Evolutionary conservation across 2,888 invertebrate species (phyloP).

Genomic region (Atherix ibis): DNA sequence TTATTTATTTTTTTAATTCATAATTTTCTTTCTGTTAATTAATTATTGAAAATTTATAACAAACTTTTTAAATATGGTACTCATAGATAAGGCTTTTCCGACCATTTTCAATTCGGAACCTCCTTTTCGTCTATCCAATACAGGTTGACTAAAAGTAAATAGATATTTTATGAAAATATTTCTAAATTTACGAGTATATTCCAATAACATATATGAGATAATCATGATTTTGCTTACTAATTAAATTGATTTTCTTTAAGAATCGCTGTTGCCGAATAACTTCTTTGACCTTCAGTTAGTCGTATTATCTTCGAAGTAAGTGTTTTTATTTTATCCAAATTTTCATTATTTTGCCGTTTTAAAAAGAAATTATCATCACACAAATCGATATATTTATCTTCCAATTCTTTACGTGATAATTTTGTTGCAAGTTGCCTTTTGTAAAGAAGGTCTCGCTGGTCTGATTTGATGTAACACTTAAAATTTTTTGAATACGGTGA

Average conservation of each 20-base stretch:
- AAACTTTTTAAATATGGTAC: too few relatives aligned
- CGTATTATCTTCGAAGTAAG: constrained; percentile 13
- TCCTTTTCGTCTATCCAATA: too few relatives aligned
- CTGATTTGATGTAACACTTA: constrained; percentile 11
- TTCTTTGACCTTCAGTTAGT: constrained; percentile 1
- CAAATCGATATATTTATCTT: constrained; percentile 13
- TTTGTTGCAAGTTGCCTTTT: constrained; percentile 11
- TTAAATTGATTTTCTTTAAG: constrained; percentile 7
- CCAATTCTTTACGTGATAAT: constrained; percentile 13
- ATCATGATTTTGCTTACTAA: too few relatives aligned
- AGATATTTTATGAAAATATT: too few relatives aligned
- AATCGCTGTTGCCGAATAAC: constrained; percentile 7
- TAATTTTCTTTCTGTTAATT: too few relatives aligned
- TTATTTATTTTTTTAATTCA: too few relatives aligned
- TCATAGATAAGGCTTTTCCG: too few relatives aligned
- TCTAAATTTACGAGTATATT: too few relatives aligned
- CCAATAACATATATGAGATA: too few relatives aligned
- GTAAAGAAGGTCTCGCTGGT: constrained; percentile 11
- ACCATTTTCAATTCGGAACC: too few relatives aligned
- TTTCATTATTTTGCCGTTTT: constrained; percentile 13
- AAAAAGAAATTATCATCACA: constrained; percentile 14
- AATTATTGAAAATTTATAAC: too few relatives aligned
- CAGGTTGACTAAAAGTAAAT: too few relatives aligned
- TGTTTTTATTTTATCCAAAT: constrained; percentile 13
- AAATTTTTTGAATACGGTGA: constrained; percentile 13